These are phyloP conservation scores for Nixonia krombeini DNA, from an alignment of 1,140 invertebrate species.

Conservation along the genomic window DNA sequence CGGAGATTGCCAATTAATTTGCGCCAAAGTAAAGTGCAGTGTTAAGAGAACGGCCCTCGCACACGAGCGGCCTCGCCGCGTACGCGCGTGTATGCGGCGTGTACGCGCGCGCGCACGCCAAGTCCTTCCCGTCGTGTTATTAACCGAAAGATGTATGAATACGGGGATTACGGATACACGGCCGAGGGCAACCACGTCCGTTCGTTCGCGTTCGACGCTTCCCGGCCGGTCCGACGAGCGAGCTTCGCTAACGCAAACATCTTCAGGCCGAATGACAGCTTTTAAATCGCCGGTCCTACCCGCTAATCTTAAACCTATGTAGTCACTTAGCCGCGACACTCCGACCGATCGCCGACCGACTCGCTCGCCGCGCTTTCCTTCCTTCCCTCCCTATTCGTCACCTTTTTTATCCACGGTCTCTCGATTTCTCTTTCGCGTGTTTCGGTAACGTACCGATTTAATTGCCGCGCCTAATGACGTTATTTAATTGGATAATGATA, in stretches of 20 bases:
- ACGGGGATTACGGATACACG: conserved; percentile 7
- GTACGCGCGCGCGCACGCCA: conserved; percentile 18
- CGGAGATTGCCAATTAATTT: conserved; percentile 66
- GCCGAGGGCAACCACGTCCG: conserved; percentile 41
- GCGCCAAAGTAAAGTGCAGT: conserved; percentile 58
- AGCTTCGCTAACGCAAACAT: conserved; percentile 52
- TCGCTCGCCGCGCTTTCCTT: conserved; percentile 20
- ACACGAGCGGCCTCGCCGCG: conserved; percentile 7
- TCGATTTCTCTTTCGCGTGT: conserved; percentile 17
- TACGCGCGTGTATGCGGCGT: conserved; percentile 11
- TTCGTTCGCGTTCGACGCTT: too few species aligned
- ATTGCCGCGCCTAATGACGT: too few species aligned
- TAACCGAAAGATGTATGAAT: conserved; percentile 12
- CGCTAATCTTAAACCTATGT: conserved; percentile 60
- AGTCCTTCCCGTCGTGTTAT: conserved; percentile 10
- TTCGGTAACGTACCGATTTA: too few species aligned
- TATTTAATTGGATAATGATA: too few species aligned
- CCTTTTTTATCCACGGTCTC: conserved; percentile 5
- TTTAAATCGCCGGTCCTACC: conserved; percentile 54
- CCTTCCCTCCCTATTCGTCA: conserved; percentile 25
- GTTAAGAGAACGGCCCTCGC: conserved; percentile 52
- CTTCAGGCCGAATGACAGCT: conserved; percentile 52
- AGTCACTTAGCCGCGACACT: conserved; percentile 58
- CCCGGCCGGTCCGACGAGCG: too few species aligned
- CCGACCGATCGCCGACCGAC: conserved; percentile 47